Evolutionary conservation across 2,888 invertebrate species (phyloP).

Genomic region (Ophraella communa): DNA sequence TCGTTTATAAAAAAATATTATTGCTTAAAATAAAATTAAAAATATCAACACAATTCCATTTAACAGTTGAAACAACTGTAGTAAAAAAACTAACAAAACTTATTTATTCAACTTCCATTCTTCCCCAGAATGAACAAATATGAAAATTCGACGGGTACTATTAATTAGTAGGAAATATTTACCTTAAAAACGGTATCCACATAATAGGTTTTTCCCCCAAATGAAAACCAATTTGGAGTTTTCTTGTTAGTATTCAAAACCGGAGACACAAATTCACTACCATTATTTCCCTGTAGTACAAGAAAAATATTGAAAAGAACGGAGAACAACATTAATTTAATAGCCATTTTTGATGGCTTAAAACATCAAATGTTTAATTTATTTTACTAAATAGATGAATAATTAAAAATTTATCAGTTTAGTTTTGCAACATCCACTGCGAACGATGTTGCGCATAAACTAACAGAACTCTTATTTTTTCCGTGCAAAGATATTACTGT

Average conservation of each 20-base stretch:
- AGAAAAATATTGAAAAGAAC: background rate
- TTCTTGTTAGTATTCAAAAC: constrained; percentile 6
- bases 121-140: no score
- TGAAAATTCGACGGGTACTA: no score
- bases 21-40: no score
- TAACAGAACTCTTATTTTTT: background rate
- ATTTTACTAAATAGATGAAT: background rate
- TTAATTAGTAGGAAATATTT: no score
- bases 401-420: background rate
- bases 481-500: background rate
- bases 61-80: no score
- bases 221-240: constrained; percentile 18
- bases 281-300: background rate
- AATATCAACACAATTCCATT: no score
- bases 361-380: background rate
- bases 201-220: constrained; percentile 20
- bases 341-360: background rate
- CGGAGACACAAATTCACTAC: constrained; percentile 9
- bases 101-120: no score
- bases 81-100: no score
- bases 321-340: background rate
- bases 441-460: background rate
- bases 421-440: background rate
- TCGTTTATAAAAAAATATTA: no score
- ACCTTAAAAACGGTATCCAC: constrained; percentile 16